Percentiles rank a stretch among this genome's conserved stretches.
These are phyloP conservation scores for Brachymystax lenok DNA, from an alignment of 2,797 vertebrate genomes.

Conservation along the genomic window DNA sequence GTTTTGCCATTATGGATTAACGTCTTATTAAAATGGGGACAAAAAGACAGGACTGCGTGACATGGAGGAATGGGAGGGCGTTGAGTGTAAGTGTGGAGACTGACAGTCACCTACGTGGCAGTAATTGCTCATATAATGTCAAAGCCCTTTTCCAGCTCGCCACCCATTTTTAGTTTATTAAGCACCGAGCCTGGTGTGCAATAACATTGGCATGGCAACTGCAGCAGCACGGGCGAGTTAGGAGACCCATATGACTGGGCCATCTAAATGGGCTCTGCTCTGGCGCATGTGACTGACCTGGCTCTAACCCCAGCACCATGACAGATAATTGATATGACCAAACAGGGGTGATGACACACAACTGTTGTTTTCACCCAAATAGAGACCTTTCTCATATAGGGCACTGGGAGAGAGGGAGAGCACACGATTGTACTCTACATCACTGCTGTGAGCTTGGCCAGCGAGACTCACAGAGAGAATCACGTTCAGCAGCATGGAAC, in stretches of 20 bases:
- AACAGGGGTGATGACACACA: neutral
- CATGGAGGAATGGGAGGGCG: neutral
- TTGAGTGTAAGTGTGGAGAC: neutral
- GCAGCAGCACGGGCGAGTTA: neutral
- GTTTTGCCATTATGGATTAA: neutral
- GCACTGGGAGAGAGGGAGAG: neutral
- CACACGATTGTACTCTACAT: neutral
- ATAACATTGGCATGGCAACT: neutral
- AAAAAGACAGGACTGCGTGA: neutral
- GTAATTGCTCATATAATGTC: no score
- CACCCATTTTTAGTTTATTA: neutral
- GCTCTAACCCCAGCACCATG: neutral
- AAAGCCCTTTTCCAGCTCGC: neutral
- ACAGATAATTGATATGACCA: neutral
- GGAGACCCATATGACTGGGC: neutral
- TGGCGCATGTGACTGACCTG: neutral
- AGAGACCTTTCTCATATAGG: neutral
- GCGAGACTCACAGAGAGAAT: neutral
- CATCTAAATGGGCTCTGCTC: conserved; percentile 2
- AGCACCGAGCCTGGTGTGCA: no score
- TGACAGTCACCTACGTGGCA: no score
- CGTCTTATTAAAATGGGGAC: neutral
- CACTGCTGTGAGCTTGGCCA: neutral
- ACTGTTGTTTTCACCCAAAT: conserved; percentile 2
- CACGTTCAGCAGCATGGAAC: neutral